Base-by-base conservation (phyloP, 2,113 vertebrate genomes). In the Lagopus muta region DNA sequence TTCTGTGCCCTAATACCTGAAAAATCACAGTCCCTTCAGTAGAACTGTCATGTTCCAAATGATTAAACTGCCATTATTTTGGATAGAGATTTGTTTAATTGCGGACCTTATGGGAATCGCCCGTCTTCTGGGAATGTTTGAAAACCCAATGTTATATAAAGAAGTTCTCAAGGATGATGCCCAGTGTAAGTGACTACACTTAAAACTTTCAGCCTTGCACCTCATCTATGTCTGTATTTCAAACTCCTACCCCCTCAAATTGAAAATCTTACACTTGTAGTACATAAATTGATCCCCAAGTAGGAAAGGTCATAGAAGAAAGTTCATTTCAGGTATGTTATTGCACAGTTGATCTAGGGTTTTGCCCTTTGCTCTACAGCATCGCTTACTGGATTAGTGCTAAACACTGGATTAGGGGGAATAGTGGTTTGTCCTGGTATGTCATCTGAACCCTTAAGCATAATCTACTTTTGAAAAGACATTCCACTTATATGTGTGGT, bases 331-430 rank as follows among this genome's bases (percentile, higher is more conserved):
- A 78, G 77, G 38, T 69, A 65, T 57, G 47, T 28, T 80, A 55
- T 48, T 57, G 32, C 16, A 57, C 17, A 40, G 43, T 15, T 88
- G 30, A 72, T 52, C 8, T 45, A 50, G 30, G 27, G 8, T 32
- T 97, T 94, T 90, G 69, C 61, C 76, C 42, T 92, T 47, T 65
- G 48, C 73, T 88, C 61, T 55, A 0, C 50, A 71, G 79, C 89
- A 91, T 91, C 30, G 1, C 52, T 96, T 86, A 88, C 74, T 65
- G 81, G 74, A 21, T 94, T 90, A 69, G 38, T 85, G 67, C 78
- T 93, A 30, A 82, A 45, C 47, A 13, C 24, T 61, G 76, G 61
- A 74, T 88, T 90, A 94, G 54, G 62, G 28, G 73, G 50, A 84
- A 42, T 2, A 74, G 38, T 21, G 38, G 28, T 83, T 82, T 88